Conservation (phyloP, 1,140 invertebrate species). For the Zaprionus davidi region DNA sequence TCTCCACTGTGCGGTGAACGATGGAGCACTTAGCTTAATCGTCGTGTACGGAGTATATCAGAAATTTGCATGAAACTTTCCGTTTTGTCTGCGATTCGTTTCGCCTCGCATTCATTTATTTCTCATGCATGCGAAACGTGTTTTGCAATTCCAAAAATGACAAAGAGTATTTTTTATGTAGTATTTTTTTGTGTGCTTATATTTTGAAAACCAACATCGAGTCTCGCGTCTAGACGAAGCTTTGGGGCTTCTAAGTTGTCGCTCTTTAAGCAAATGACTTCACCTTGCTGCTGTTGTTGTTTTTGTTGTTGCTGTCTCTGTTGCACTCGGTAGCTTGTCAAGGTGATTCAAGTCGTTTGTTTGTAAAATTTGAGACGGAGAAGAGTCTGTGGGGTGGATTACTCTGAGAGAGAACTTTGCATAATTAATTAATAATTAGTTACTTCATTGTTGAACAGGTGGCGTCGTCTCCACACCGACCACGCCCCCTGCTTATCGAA, state of each 20-base stretch:
- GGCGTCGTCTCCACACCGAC: constrained; percentile 15
- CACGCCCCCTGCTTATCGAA: constrained; percentile 30
- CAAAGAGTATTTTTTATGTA: background rate
- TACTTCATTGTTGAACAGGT: constrained; percentile 46
- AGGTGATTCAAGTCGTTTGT: constrained; percentile 42
- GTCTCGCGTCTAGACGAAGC: background rate
- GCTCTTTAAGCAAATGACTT: constrained; percentile 44
- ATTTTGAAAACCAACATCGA: background rate
- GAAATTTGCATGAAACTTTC: constrained; percentile 41
- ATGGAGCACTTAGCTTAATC: constrained; percentile 27
- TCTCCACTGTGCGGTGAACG: background rate
- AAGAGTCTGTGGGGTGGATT: background rate
- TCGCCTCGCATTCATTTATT: constrained; percentile 33
- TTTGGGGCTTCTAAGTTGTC: constrained; percentile 21
- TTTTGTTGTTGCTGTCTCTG: constrained; percentile 14
- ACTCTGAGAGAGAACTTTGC: constrained; percentile 39
- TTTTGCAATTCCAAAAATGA: constrained; percentile 37
- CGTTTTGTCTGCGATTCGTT: constrained; percentile 20
- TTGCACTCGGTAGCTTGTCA: constrained; percentile 24
- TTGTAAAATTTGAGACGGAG: constrained; percentile 34
- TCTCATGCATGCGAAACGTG: constrained; percentile 48
- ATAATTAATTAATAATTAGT: constrained; percentile 53
- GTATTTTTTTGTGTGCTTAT: background rate
- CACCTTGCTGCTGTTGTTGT: constrained; percentile 22
- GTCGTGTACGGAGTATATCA: constrained; percentile 21